These are phyloP conservation scores for Priocnemis perturbator DNA, from an alignment of 2,888 invertebrate species.

Conservation along the genomic window DNA sequence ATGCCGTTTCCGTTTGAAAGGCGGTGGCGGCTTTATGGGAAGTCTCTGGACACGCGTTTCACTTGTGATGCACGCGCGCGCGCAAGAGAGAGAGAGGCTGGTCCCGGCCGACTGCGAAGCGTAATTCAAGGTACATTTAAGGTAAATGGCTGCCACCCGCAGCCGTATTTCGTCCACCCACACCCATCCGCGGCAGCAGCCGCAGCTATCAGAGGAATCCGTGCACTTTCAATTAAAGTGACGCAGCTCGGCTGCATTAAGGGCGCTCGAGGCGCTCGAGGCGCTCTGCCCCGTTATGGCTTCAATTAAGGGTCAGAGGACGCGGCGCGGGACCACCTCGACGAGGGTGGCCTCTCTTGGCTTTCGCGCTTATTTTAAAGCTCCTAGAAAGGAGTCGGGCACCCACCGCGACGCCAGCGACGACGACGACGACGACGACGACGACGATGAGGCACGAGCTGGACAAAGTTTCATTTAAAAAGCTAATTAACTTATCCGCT, in stretches of 20 bases:
- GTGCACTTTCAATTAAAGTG: conserved; percentile 62
- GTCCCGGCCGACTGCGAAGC: no score
- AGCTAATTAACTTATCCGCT: conserved; percentile 69
- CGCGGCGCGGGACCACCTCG: conserved; percentile 4
- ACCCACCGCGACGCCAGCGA: conserved; percentile 19
- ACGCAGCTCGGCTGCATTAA: conserved; percentile 52
- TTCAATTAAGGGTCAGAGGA: conserved; percentile 49
- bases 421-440: conserved; percentile 26
- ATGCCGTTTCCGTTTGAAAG: no score
- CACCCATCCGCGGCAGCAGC: conserved; percentile 30
- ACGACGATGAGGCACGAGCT: conserved; percentile 39
- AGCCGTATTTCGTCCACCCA: conserved; percentile 12
- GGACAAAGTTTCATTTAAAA: conserved; percentile 66
- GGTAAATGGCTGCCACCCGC: conserved; percentile 37
- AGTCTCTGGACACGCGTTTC: no score
- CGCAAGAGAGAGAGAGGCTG: no score
- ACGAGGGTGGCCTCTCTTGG: conserved; percentile 11
- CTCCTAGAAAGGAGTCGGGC: conserved; percentile 42
- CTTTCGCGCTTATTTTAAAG: conserved; percentile 42
- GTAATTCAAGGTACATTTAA: conserved; percentile 43
- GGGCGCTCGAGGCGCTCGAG: conserved; percentile 45
- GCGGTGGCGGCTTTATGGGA: no score
- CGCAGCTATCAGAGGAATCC: conserved; percentile 49
- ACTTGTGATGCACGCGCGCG: no score
- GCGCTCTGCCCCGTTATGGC: conserved; percentile 41